These are phyloP conservation scores for Drosophila pseudoobscura DNA, from an alignment of 1,140 invertebrate genomes.

Conservation along the genomic window DNA sequence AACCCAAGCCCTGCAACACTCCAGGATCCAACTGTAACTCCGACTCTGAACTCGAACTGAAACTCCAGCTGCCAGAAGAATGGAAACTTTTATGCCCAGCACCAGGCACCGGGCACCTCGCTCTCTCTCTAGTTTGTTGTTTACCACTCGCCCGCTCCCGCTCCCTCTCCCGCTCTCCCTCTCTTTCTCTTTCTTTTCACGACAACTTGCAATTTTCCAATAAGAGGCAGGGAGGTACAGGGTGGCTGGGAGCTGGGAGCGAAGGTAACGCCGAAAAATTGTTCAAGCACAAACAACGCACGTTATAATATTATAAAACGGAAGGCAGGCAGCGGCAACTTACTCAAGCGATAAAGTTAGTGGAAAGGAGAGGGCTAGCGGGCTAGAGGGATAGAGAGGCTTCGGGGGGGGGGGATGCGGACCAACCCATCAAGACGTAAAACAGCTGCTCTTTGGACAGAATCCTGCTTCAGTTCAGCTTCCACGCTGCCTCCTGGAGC, in stretches of 20 bases:
- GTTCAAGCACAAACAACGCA: conserved; percentile 80
- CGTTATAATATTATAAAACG: conserved; percentile 80
- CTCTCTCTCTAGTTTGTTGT: too few species aligned
- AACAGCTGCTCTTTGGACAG: conserved; percentile 78
- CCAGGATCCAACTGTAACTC: conserved; percentile 27
- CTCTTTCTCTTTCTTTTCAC: conserved; percentile 12
- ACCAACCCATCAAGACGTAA: conserved; percentile 74
- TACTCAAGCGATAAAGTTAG: conserved; percentile 79
- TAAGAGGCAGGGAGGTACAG: conserved; percentile 44
- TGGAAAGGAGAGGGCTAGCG: not conserved
- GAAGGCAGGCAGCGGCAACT: conserved; percentile 73
- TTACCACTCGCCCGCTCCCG: too few species aligned
- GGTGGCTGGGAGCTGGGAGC: not conserved
- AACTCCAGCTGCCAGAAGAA: conserved; percentile 51
- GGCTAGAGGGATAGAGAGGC: not conserved
- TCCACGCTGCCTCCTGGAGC: conserved; percentile 35
- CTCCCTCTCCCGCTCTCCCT: too few species aligned
- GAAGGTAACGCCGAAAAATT: conserved; percentile 78
- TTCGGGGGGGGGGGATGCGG: conserved; percentile 13
- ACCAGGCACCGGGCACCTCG: too few species aligned
- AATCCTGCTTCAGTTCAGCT: conserved; percentile 40
- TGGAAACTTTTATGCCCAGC: conserved; percentile 57
- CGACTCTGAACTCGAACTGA: conserved; percentile 24
- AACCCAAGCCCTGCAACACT: too few species aligned
- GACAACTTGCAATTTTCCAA: conserved; percentile 79